Evolutionary conservation across 2,797 vertebrate species (phyloP).

Genomic region (Xenops minutus): DNA sequence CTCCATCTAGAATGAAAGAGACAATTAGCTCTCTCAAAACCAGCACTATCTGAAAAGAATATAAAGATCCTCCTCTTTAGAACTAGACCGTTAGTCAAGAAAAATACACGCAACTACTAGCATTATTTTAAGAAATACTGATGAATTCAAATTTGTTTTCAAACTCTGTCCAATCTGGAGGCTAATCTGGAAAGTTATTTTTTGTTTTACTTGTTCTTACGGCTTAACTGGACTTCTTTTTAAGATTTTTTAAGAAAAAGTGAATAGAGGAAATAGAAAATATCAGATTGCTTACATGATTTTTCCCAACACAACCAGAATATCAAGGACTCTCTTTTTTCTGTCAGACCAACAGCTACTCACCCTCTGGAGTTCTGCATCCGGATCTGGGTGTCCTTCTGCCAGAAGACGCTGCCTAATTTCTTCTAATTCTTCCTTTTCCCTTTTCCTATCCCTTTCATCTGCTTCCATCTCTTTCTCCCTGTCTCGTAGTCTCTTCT

Average conservation of each 20-base stretch:
- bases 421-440: conserved; percentile 98
- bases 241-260: not conserved
- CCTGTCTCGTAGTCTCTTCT: conserved; percentile 94
- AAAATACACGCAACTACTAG: not conserved
- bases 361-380: conserved; percentile 96
- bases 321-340: not conserved
- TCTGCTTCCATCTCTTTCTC: conserved; percentile 98
- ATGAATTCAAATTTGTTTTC: not conserved
- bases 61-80: not conserved
- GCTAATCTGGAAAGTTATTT: not conserved
- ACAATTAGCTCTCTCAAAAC: not conserved
- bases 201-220: not conserved
- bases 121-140: not conserved
- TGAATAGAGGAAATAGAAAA: not conserved
- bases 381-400: conserved; percentile 97
- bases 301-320: not conserved
- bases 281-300: not conserved
- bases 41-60: not conserved
- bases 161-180: not conserved
- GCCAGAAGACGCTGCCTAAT: conserved; percentile 95
- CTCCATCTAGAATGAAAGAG: conserved; percentile 85
- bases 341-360: conserved; percentile 36
- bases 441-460: conserved; percentile 96
- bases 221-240: not conserved
- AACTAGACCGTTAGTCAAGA: not conserved